Conservation (phyloP, 2,888 invertebrate species). For the Phaonia tiefii region DNA sequence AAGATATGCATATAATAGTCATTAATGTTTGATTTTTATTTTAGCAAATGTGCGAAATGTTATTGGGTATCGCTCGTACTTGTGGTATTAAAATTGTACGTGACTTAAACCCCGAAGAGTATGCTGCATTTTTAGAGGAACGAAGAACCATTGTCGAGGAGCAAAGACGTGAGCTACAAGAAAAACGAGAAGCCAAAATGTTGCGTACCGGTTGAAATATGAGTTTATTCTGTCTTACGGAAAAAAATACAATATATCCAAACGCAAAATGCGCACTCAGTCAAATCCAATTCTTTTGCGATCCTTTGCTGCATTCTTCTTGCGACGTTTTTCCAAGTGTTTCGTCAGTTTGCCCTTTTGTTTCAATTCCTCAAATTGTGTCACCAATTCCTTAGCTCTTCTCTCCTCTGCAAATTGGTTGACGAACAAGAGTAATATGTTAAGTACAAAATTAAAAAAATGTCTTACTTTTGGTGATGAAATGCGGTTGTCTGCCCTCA, state of each 20-base stretch:
- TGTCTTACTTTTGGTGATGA: constrained; percentile 86
- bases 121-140: constrained; percentile 90
- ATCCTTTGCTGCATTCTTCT: constrained; percentile 84
- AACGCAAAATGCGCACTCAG: constrained; percentile 67
- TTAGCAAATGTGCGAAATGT: constrained; percentile 88
- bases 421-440: constrained; percentile 52
- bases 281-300: constrained; percentile 78
- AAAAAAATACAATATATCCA: constrained; percentile 69
- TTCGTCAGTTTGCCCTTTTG: constrained; percentile 88
- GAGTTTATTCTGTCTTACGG: constrained; percentile 58
- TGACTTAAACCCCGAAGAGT: constrained; percentile 89
- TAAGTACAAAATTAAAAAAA: background rate
- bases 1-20: background rate
- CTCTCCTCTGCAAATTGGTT: constrained; percentile 88
- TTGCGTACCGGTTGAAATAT: constrained; percentile 86
- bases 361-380: constrained; percentile 91
- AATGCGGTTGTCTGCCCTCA: constrained; percentile 87
- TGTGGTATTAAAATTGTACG: constrained; percentile 93
- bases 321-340: constrained; percentile 90
- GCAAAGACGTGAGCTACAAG: constrained; percentile 89
- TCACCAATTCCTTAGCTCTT: constrained; percentile 87
- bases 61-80: constrained; percentile 89
- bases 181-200: constrained; percentile 94
- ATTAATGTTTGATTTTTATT: background rate
- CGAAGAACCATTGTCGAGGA: constrained; percentile 86